These are phyloP conservation scores for Charadrius vociferus DNA, from an alignment of 2,113 vertebrate genomes.

Conservation along the genomic window DNA sequence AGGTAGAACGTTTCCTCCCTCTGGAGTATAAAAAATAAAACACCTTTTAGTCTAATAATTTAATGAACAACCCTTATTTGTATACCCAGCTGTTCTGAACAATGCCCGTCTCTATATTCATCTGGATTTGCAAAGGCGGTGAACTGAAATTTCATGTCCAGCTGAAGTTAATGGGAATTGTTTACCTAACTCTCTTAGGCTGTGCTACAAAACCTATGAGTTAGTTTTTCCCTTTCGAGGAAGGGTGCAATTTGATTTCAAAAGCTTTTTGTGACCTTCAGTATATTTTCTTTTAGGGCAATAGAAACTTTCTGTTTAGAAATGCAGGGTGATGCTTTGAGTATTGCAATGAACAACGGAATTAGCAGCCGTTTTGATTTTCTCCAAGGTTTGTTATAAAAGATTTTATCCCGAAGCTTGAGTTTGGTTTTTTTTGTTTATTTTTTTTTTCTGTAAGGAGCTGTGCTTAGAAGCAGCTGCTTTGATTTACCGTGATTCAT, in stretches of 20 bases:
- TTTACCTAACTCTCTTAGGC: background rate
- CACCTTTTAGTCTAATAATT: background rate
- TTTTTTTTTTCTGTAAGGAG: background rate
- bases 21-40: background rate
- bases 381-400: background rate
- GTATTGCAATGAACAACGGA: background rate
- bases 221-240: background rate
- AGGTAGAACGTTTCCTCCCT: conserved; percentile 34
- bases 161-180: background rate
- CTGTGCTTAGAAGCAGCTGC: conserved; percentile 26
- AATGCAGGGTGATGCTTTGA: background rate
- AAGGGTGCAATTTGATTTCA: background rate
- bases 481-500: conserved; percentile 21
- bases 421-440: background rate
- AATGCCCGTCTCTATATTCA: background rate
- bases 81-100: conserved; percentile 16
- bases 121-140: background rate
- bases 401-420: background rate
- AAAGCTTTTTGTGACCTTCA: background rate
- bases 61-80: background rate
- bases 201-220: background rate
- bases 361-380: background rate
- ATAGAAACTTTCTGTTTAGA: background rate
- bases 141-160: background rate
- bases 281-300: background rate